phyloP scores from a whole-genome alignment of 2,888 invertebrate species.

The Gymnosoma rotundatum region DNA sequence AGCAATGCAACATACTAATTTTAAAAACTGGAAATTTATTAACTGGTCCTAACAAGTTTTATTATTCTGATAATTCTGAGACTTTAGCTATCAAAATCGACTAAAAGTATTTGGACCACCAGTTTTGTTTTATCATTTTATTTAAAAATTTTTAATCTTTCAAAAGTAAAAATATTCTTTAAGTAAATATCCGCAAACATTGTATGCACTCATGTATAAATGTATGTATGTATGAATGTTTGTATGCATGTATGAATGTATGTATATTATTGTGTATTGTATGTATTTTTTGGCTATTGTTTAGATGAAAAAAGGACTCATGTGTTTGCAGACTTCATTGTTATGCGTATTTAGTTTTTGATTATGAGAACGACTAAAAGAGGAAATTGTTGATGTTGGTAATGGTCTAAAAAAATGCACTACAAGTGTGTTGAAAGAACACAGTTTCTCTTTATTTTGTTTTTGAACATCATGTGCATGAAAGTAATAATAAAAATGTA shows the following conservation, averaged over 20 bases:
- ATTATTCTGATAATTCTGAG: too few species aligned
- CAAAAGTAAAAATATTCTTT: too few species aligned
- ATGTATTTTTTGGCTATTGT: not conserved
- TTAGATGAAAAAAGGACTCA: slow-evolving; percentile 26
- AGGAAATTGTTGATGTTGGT: slow-evolving; percentile 39
- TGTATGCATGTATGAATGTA: not conserved
- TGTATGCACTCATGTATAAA: too few species aligned
- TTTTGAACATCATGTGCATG: slow-evolving; percentile 11
- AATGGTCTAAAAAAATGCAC: slow-evolving; percentile 33
- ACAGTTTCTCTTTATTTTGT: not conserved
- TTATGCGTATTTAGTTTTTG: slow-evolving; percentile 55
- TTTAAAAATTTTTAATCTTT: too few species aligned
- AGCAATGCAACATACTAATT: too few species aligned
- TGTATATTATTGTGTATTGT: too few species aligned
- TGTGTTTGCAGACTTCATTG: slow-evolving; percentile 59
- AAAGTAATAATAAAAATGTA: slow-evolving; percentile 29
- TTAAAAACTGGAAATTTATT: too few species aligned
- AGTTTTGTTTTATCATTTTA: too few species aligned
- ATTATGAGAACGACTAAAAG: slow-evolving; percentile 36
- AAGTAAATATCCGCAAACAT: too few species aligned
- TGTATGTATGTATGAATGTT: not conserved
- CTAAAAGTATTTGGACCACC: too few species aligned
- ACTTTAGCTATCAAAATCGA: too few species aligned
- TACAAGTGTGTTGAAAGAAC: slow-evolving; percentile 45
- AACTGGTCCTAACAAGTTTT: too few species aligned